Conservation (phyloP, 2,113 vertebrate genomes). For the Coreoperca whiteheadi region DNA sequence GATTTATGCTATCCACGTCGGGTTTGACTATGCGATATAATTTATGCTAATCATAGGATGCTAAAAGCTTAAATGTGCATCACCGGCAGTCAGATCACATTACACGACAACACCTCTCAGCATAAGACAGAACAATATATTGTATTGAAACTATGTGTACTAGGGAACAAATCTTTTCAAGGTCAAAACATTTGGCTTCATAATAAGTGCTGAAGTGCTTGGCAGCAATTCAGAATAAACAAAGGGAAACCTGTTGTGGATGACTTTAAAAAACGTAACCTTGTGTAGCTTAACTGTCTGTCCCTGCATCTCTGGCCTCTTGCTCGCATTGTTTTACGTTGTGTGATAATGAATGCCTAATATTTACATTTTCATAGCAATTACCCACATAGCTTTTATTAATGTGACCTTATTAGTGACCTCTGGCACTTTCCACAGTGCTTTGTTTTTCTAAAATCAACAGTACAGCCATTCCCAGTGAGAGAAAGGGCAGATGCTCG, state of each 20-base stretch:
- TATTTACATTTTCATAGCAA: conserved; percentile 60
- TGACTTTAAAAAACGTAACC: conserved; percentile 39
- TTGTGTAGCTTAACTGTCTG: conserved; percentile 27
- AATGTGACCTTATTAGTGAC: conserved; percentile 55
- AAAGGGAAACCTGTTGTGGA: conserved; percentile 46
- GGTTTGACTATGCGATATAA: conserved; percentile 35
- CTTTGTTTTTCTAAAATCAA: conserved; percentile 51
- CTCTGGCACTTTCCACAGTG: conserved; percentile 19
- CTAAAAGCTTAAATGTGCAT: conserved; percentile 54
- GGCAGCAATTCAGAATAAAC: conserved; percentile 60
- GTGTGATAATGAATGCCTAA: conserved; percentile 37
- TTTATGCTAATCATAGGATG: conserved; percentile 60
- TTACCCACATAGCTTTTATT: conserved; percentile 34
- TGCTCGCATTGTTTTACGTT: conserved; percentile 11
- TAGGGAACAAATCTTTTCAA: conserved; percentile 47
- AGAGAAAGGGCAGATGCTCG: conserved; percentile 16
- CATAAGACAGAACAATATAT: conserved; percentile 35
- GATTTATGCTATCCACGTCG: conserved; percentile 61
- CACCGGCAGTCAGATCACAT: conserved; percentile 44
- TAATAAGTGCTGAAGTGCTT: conserved; percentile 52
- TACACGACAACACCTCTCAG: conserved; percentile 11
- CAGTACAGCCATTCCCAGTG: conserved; percentile 24
- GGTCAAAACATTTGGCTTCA: conserved; percentile 54
- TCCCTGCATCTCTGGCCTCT: not conserved
- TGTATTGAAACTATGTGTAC: conserved; percentile 35